A percentile compares a stretch with the other conserved stretches of the same genome.
Conservation (phyloP, 2,113 vertebrate species). For the Prietella phreatophila region DNA sequence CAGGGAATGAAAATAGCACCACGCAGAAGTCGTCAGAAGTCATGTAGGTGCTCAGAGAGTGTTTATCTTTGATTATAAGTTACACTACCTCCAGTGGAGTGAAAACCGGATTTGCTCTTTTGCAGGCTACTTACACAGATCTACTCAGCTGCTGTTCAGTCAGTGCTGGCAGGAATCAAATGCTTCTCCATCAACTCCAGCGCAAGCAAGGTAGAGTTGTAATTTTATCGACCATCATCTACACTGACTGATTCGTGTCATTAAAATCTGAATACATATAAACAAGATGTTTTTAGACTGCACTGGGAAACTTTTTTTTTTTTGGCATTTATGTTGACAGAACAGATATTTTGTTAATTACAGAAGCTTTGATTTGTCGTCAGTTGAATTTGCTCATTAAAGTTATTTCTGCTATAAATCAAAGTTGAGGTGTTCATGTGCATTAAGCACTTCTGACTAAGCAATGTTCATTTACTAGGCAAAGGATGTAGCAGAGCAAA, state of each 20-base stretch:
- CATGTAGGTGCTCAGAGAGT: constrained; percentile 75
- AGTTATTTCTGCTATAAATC: neutral
- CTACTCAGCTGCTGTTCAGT: constrained; percentile 86
- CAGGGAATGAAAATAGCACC: constrained; percentile 76
- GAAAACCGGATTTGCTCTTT: neutral
- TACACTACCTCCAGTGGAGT: neutral
- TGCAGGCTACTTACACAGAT: constrained; percentile 84
- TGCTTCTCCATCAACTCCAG: constrained; percentile 83
- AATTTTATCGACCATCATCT: neutral
- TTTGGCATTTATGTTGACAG: neutral
- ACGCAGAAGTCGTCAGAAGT: constrained; percentile 77
- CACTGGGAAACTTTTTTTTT: neutral
- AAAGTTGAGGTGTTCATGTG: neutral
- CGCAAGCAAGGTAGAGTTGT: constrained; percentile 78
- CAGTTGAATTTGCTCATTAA: neutral
- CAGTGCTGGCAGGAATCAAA: constrained; percentile 89
- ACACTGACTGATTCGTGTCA: neutral
- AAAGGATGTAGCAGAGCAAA: constrained; percentile 82
- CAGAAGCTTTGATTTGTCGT: neutral
- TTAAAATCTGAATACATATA: neutral
- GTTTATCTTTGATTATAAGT: neutral
- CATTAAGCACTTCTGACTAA: neutral
- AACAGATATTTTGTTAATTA: neutral
- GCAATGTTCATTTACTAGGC: constrained; percentile 73
- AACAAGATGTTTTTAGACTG: neutral